phyloP scores from a whole-genome alignment of 2,113 vertebrate species.

The Corythornis vintsioides region DNA sequence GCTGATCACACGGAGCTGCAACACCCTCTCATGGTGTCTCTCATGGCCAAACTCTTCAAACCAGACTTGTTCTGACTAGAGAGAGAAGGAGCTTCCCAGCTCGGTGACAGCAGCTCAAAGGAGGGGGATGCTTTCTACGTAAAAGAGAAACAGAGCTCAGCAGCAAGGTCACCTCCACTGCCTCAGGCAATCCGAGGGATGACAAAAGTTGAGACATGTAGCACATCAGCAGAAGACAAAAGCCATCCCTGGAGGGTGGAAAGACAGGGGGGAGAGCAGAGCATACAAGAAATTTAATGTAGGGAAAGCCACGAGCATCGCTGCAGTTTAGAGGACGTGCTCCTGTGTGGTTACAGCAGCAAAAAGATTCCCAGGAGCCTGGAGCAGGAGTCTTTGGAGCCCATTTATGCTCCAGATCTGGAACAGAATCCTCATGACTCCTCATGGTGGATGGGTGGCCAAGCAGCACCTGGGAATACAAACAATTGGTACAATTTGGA shows the following conservation, averaged over 20 bases:
- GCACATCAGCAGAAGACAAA: constrained; percentile 60
- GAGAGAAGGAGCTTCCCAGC: not conserved
- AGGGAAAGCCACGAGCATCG: not conserved
- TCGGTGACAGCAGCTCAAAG: not conserved
- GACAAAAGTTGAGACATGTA: constrained; percentile 68
- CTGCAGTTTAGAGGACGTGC: not conserved
- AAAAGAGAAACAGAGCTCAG: constrained; percentile 45
- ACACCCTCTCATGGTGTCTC: not conserved
- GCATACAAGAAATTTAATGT: not conserved
- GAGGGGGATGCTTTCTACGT: not conserved
- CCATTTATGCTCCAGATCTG: not conserved
- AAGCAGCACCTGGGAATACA: not conserved
- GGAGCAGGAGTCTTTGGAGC: not conserved
- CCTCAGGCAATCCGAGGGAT: constrained; percentile 64
- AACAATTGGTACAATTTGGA: not conserved
- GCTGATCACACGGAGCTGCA: not conserved
- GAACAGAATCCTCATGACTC: rapidly evolving
- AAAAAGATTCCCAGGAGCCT: not conserved
- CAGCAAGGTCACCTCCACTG: constrained; percentile 56
- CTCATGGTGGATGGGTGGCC: not conserved
- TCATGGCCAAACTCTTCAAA: not conserved
- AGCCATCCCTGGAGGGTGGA: constrained; percentile 55
- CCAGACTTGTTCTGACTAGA: not conserved
- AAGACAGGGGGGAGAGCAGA: not conserved
- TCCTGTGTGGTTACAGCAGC: not conserved